Evolutionary conservation across 2,888 invertebrate species (phyloP).

Genomic region (Uropetala carovei): DNA sequence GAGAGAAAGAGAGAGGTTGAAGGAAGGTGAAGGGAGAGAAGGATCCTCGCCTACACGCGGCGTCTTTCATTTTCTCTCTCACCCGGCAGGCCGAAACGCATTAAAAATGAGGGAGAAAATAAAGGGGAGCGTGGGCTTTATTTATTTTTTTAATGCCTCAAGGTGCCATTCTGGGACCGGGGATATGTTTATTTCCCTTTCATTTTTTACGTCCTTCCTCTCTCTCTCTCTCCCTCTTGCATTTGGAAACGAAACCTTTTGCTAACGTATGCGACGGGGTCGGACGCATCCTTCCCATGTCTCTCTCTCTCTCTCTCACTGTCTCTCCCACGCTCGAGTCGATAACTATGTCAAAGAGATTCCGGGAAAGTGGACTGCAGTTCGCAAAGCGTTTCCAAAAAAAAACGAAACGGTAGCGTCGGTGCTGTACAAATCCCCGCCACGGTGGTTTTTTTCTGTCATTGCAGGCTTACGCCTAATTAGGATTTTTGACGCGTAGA

Average conservation of each 20-base stretch:
- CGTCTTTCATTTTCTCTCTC: not conserved
- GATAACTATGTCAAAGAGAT: not conserved
- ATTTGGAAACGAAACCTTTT: not conserved
- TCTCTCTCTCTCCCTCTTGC: too few species aligned
- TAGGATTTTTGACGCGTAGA: too few species aligned
- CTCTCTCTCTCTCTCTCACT: not conserved
- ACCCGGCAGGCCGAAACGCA: not conserved
- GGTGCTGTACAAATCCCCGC: too few species aligned
- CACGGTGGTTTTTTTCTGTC: too few species aligned
- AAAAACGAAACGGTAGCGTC: too few species aligned
- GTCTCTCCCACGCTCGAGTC: not conserved
- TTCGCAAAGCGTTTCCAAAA: not conserved
- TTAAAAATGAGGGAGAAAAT: not conserved
- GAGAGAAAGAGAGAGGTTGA: too few species aligned
- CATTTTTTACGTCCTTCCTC: not conserved
- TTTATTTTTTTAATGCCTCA: not conserved
- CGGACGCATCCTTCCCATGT: not conserved
- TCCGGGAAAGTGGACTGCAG: not conserved
- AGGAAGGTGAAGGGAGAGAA: too few species aligned
- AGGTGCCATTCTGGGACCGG: not conserved
- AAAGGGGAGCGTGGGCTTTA: not conserved
- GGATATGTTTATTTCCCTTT: conserved; percentile 8
- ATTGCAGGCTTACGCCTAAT: too few species aligned
- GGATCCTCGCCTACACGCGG: not conserved
- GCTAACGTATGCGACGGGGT: not conserved